A percentile compares a stretch with the other conserved stretches of the same genome.
Evolutionary conservation across 1,140 invertebrate species (phyloP).

Genomic region (Chymomyza costata): DNA sequence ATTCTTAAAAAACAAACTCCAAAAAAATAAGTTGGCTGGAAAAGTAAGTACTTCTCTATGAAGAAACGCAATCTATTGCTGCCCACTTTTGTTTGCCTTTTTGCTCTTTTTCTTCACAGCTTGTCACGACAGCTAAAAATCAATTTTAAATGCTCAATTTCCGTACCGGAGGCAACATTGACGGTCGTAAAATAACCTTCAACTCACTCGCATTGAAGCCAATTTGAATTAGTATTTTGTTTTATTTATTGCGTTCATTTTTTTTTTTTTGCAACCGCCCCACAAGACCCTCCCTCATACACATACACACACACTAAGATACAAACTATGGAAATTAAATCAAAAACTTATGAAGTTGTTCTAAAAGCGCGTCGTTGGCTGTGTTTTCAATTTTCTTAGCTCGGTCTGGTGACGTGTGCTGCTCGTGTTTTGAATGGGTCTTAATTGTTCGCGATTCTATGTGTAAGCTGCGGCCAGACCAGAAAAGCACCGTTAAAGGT

Average conservation of each 20-base stretch:
- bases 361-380: conserved; percentile 46
- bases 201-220: conserved; percentile 69
- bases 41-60: no score
- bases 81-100: conserved; percentile 7
- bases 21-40: no score
- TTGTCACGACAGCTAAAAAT: conserved; percentile 7
- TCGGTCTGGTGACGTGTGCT: no score
- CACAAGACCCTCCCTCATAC: not conserved
- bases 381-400: conserved; percentile 37
- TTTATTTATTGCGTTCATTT: conserved; percentile 14
- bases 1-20: no score
- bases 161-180: conserved; percentile 42
- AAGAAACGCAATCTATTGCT: no score
- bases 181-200: conserved; percentile 51
- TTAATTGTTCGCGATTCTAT: conserved; percentile 64
- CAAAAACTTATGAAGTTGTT: conserved; percentile 57
- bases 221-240: conserved; percentile 30
- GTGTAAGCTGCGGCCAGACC: conserved; percentile 12
- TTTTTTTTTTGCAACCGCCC: conserved; percentile 14
- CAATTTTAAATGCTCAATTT: conserved; percentile 38
- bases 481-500: conserved; percentile 65
- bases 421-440: conserved; percentile 65
- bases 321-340: conserved; percentile 41
- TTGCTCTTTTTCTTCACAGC: conserved; percentile 1
- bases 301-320: not conserved